A percentile compares a stretch with the other conserved stretches of the same genome.
Conservation (phyloP, 2,113 vertebrate genomes). For the Datnioides undecimradiatus region DNA sequence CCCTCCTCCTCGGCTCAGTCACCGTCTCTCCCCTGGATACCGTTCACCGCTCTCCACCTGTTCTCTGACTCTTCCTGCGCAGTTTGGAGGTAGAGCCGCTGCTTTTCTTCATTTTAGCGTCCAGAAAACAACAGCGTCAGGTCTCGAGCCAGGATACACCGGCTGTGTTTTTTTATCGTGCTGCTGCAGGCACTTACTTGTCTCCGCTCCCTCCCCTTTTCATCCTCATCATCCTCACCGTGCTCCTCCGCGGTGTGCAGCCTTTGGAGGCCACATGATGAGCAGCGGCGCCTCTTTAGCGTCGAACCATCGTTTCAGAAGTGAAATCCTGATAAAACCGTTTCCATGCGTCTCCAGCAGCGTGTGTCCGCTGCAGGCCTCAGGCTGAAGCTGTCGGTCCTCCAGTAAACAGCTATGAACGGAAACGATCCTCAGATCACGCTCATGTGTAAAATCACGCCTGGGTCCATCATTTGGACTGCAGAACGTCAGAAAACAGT, state of each 20-base stretch:
- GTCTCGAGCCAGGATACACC: background rate
- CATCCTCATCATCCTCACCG: slow-evolving; percentile 19
- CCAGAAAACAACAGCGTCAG: rapidly evolving
- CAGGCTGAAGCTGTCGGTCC: too few relatives aligned
- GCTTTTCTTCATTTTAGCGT: background rate
- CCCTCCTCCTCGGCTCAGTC: slow-evolving; percentile 9
- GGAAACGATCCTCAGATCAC: too few relatives aligned
- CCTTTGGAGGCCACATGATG: slow-evolving; percentile 38
- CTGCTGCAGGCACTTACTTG: slow-evolving; percentile 57
- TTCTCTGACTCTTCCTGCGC: slow-evolving; percentile 15
- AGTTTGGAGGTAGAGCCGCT: slow-evolving; percentile 57
- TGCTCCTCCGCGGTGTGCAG: background rate
- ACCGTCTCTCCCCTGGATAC: slow-evolving; percentile 32
- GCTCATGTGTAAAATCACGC: too few relatives aligned
- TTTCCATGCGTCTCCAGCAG: too few relatives aligned
- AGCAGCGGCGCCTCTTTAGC: too few relatives aligned
- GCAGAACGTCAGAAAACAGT: too few relatives aligned
- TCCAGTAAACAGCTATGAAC: too few relatives aligned
- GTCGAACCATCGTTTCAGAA: background rate
- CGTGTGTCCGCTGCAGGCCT: too few relatives aligned
- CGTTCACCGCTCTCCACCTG: slow-evolving; percentile 3
- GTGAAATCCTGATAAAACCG: too few relatives aligned
- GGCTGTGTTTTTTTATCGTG: slow-evolving; percentile 26
- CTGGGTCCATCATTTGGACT: too few relatives aligned
- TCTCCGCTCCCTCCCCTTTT: slow-evolving; percentile 14